Conservation (phyloP, 64 coral and sea anemone genomes). For the Pocillopora damicornis region DNA sequence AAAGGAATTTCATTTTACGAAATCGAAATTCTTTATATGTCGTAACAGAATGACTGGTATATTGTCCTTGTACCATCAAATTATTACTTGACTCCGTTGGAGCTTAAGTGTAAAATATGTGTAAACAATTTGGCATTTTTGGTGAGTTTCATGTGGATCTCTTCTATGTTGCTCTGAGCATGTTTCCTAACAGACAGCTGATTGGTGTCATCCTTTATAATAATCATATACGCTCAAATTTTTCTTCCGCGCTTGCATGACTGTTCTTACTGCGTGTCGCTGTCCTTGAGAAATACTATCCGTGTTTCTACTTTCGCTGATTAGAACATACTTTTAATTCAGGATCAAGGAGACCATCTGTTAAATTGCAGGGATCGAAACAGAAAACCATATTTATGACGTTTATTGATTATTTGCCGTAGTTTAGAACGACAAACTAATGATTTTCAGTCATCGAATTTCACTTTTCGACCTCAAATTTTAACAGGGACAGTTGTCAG, state of each 20-base stretch:
- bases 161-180: background rate
- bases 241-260: background rate
- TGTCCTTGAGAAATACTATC: slow-evolving; percentile 6
- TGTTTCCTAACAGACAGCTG: slow-evolving; percentile 22
- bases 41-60: background rate
- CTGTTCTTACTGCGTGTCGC: background rate
- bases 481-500: background rate
- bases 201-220: background rate
- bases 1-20: slow-evolving; percentile 15
- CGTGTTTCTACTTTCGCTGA: background rate
- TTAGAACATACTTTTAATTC: background rate
- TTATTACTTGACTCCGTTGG: background rate
- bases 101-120: background rate
- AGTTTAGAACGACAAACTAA: background rate
- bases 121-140: background rate
- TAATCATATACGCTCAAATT: background rate
- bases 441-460: background rate
- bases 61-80: background rate
- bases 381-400: background rate
- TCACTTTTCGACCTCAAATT: slow-evolving; percentile 13
- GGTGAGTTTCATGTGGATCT: background rate
- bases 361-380: background rate
- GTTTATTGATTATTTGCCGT: background rate
- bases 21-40: slow-evolving; percentile 25
- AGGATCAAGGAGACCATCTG: slow-evolving; percentile 7